Conservation (phyloP, 2,888 invertebrate genomes). For the Limnephilus lunatus region DNA sequence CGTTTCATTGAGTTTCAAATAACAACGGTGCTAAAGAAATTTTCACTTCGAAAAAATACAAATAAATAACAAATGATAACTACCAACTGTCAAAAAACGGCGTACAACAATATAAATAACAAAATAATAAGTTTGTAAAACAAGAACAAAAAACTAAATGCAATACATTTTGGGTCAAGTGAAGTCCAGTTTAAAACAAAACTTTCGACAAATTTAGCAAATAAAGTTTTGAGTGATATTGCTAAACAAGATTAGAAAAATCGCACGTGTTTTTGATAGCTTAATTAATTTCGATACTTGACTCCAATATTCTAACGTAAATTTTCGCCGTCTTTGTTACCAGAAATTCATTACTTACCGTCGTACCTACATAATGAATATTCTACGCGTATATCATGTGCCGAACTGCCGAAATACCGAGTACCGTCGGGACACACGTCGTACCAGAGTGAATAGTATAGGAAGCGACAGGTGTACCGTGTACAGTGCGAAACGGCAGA, state of each 20-base stretch:
- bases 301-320: neutral
- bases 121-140: too few relatives aligned
- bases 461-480: conserved; percentile 47
- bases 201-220: too few relatives aligned
- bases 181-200: too few relatives aligned
- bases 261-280: neutral
- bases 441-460: neutral
- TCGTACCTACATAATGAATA: neutral
- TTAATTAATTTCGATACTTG: neutral
- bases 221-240: too few relatives aligned
- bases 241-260: neutral
- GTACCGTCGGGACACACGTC: neutral
- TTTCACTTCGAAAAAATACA: too few relatives aligned
- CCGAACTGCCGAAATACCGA: neutral
- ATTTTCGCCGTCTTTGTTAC: neutral
- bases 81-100: too few relatives aligned
- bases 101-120: too few relatives aligned
- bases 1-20: too few relatives aligned
- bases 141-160: too few relatives aligned
- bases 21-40: too few relatives aligned
- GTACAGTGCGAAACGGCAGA: conserved; percentile 46
- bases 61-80: too few relatives aligned
- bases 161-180: too few relatives aligned
- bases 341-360: neutral
- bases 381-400: neutral